Evolutionary conservation across 1,140 invertebrate species (phyloP).

Genomic region (Calosoma granatense): DNA sequence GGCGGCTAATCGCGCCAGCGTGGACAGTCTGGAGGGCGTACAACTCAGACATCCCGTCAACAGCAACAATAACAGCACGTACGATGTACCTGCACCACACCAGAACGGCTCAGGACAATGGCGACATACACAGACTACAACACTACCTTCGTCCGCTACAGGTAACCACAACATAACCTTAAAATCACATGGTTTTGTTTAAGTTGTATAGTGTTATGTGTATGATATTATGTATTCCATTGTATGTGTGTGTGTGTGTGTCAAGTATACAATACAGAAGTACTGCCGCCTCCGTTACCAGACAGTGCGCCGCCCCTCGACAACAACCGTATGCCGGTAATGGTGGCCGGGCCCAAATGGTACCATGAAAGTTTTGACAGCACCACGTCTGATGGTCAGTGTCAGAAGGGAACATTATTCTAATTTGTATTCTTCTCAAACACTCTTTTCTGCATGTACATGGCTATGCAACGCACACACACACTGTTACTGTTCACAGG

Average conservation of each 20-base stretch:
- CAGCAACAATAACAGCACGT: no score
- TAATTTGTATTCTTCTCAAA: neutral
- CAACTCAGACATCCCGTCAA: neutral
- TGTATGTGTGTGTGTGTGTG: no score
- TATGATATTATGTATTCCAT: no score
- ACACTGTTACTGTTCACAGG: no score
- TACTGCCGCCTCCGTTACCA: neutral
- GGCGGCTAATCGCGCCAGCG: neutral
- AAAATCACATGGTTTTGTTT: no score
- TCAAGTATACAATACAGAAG: neutral
- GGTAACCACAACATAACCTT: no score
- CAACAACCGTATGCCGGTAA: neutral
- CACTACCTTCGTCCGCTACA: no score
- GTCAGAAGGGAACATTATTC: neutral
- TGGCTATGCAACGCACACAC: neutral
- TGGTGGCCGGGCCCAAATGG: neutral
- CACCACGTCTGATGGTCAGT: neutral
- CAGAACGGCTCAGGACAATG: neutral
- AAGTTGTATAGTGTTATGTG: no score
- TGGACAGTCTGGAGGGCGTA: neutral
- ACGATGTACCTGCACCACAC: neutral
- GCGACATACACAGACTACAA: neutral
- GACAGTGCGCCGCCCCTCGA: neutral
- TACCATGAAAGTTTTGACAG: slow-evolving; percentile 3
- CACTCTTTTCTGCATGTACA: neutral